Evolutionary conservation across 1,140 invertebrate species (phyloP), one percentile per base, ranked within the genome.

Genomic region (Anadara kagoshimensis): DNA sequence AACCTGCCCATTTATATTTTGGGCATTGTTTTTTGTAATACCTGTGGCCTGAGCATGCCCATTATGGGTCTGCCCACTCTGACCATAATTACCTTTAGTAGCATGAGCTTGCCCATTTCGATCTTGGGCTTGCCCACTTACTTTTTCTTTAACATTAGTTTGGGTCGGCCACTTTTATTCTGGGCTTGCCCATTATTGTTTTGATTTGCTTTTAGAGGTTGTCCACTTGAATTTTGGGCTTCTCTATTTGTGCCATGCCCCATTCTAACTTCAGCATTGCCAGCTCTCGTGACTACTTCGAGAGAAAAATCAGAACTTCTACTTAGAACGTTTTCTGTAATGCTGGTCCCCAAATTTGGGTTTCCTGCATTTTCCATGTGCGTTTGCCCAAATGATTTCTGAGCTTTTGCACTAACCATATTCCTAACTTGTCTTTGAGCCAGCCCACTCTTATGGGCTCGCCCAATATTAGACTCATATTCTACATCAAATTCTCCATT

Each of bases 61-160:
- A 56, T 54, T 43, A 36, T 8, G 10, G n/a, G 26, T 14, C 59
- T 12, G 18, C 12, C 11, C n/a, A 20, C 5, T 44, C 44, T 47
- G 44, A 12, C 14, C 20, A 10, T n/a, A n/a, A n/a, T n/a, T n/a
- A 26, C 49, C 61, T 11, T n/a, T 7, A 44, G 61, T 49, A 47
- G 12, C 20, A 8, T 56, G n/a, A 56, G n/a, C 44, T 29, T 56
- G 53, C 18, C 56, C 49, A 24, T 53, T 41, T 24, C n/a, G 29
- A 36, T 56, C n/a, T 12, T 14, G 22, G 41, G 20, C 41, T 64
- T 24, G 49, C 51, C 36, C 10, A 20, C 36, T 29, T 56, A 29
- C 41, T 56, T 49, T 22, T 67, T 53, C 18, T 67, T 67, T 24
- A 67, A 43, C 26, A 44, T 43, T 20, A 36, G n/a, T n/a, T n/a